Percentiles rank a stretch among this genome's conserved stretches.
Conservation (phyloP, 1,140 invertebrate genomes). For the Rhyzopertha dominica region DNA sequence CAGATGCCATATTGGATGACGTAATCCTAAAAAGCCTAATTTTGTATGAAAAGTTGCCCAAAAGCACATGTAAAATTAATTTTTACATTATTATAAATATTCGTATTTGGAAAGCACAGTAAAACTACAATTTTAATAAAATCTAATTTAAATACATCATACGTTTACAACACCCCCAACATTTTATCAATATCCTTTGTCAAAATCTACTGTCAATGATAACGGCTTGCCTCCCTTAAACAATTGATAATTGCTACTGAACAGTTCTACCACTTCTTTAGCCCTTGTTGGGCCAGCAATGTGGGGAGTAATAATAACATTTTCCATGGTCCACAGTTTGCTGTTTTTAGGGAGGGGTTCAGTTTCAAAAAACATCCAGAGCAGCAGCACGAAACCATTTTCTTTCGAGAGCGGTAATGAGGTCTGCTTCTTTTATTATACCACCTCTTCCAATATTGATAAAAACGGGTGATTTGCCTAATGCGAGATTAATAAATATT, state of each 20-base stretch:
- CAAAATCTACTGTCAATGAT: slow-evolving; percentile 18
- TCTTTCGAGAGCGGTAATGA: slow-evolving; percentile 52
- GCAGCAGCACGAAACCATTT: slow-evolving; percentile 55
- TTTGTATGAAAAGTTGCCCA: too few relatives aligned
- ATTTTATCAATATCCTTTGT: slow-evolving; percentile 20
- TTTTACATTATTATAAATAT: too few relatives aligned
- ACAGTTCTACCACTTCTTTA: slow-evolving; percentile 45
- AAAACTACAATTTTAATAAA: too few relatives aligned
- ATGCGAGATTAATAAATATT: slow-evolving; percentile 11
- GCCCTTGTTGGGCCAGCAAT: slow-evolving; percentile 47
- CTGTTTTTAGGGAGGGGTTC: slow-evolving; percentile 53
- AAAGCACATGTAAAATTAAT: too few relatives aligned
- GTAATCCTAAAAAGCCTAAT: too few relatives aligned
- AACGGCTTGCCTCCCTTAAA: slow-evolving; percentile 30
- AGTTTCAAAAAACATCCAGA: slow-evolving; percentile 54
- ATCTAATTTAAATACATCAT: too few relatives aligned
- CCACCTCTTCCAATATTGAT: slow-evolving; percentile 58
- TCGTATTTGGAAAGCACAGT: too few relatives aligned
- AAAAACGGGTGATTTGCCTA: slow-evolving; percentile 46
- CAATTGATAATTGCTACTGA: slow-evolving; percentile 44
- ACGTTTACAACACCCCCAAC: slow-evolving; percentile 12
- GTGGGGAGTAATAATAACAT: slow-evolving; percentile 53
- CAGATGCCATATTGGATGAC: too few relatives aligned
- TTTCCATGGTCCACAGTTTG: slow-evolving; percentile 51
- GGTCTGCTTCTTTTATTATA: slow-evolving; percentile 50